Conservation (phyloP, 35 echinoderm and acorn worm genomes). For the Ophiothrix spiculata region DNA sequence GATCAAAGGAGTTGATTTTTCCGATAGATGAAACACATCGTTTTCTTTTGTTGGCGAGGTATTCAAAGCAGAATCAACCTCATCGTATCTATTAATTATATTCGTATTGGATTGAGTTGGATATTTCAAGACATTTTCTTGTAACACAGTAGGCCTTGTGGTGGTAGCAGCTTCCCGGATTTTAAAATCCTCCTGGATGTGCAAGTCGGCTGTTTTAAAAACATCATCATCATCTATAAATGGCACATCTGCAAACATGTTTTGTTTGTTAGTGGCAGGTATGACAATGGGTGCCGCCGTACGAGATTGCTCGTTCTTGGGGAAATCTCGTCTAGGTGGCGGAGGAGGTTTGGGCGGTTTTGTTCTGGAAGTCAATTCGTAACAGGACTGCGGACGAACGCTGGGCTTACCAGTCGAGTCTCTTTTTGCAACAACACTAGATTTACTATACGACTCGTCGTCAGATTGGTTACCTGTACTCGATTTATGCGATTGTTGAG, state of each 20-base stretch:
- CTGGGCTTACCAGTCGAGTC: neutral
- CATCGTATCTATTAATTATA: neutral
- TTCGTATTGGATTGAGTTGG: conserved; percentile 2
- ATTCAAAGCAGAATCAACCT: neutral
- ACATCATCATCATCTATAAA: conserved; percentile 13
- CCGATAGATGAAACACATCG: neutral
- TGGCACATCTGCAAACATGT: neutral
- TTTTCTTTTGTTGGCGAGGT: conserved; percentile 4
- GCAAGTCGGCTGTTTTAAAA: neutral
- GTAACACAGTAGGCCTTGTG: neutral
- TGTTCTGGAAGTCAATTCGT: neutral
- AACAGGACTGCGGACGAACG: neutral
- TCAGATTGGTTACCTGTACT: neutral
- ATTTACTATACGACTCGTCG: neutral
- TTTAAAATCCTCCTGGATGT: neutral
- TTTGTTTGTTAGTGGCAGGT: neutral
- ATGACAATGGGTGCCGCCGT: neutral
- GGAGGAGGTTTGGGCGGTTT: neutral
- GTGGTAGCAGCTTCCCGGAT: neutral
- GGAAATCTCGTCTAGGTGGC: neutral
- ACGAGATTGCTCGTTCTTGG: neutral
- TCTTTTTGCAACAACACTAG: neutral
- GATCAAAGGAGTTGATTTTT: neutral
- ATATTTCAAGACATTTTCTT: conserved; percentile 8
- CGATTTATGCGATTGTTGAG: neutral